Conservation (phyloP, 2,797 vertebrate genomes). For the Coendou prehensilis region DNA sequence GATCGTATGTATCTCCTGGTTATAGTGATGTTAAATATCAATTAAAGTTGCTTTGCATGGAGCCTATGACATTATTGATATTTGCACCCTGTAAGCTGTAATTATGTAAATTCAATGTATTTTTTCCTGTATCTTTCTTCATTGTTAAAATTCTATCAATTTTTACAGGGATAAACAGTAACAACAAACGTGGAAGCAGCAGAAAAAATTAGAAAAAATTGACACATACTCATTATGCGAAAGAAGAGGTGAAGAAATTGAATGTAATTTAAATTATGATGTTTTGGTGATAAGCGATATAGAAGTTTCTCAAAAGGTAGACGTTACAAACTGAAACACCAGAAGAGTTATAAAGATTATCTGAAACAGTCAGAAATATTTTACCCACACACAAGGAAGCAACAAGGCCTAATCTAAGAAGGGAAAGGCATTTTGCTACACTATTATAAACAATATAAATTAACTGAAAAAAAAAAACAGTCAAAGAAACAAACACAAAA, state of each 20-base stretch:
- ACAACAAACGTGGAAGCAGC: background rate
- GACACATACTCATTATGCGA: background rate
- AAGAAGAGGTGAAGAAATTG: background rate
- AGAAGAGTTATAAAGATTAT: background rate
- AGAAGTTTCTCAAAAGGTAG: background rate
- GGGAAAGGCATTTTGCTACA: background rate
- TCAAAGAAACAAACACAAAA: background rate
- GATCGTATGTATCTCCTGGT: background rate
- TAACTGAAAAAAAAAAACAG: background rate
- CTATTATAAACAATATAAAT: background rate
- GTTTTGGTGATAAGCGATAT: background rate
- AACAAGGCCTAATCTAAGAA: background rate
- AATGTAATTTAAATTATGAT: background rate
- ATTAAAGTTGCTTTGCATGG: background rate
- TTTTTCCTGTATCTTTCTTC: background rate
- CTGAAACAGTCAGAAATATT: background rate
- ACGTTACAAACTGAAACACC: background rate
- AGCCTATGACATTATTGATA: background rate
- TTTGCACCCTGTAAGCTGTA: background rate
- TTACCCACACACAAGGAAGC: rapidly evolving
- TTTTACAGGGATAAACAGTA: background rate
- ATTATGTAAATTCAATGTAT: background rate
- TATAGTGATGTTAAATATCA: background rate
- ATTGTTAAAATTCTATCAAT: background rate
- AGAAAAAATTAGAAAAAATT: background rate